Conservation (phyloP, 1,140 invertebrate species). For the Tyrophagus putrescentiae region DNA sequence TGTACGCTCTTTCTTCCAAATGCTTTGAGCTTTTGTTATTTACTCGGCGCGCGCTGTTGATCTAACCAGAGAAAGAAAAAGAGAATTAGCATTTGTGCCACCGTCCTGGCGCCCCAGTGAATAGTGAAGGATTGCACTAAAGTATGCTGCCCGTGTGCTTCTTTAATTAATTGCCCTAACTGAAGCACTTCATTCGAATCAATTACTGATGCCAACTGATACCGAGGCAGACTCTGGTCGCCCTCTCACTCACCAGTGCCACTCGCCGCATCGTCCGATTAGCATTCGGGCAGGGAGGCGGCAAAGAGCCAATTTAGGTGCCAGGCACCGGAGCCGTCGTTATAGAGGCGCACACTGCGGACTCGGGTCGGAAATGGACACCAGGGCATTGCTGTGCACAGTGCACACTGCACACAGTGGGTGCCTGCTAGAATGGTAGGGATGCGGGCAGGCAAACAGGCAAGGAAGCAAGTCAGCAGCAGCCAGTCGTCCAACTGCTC, state of each 20-base stretch:
- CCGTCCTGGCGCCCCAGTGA: not conserved
- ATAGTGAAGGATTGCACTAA: constrained; percentile 3
- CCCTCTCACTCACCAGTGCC: not conserved
- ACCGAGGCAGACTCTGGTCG: too few relatives aligned
- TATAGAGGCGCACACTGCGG: constrained; percentile 12
- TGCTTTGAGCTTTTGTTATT: too few relatives aligned
- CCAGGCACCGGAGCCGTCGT: not conserved
- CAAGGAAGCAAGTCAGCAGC: not conserved
- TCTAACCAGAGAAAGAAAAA: too few relatives aligned
- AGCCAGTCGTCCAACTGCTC: not conserved
- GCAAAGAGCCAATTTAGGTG: not conserved
- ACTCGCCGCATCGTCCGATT: constrained; percentile 4
- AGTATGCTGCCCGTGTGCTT: too few relatives aligned
- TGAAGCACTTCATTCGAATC: too few relatives aligned
- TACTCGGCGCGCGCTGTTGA: constrained; percentile 8
- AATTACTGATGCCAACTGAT: constrained; percentile 10
- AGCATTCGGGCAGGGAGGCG: not conserved
- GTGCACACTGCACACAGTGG: not conserved
- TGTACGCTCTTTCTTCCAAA: too few relatives aligned
- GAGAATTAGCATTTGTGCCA: constrained; percentile 3
- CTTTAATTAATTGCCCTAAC: constrained; percentile 16
- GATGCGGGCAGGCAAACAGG: not conserved
- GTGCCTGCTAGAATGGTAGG: not conserved
- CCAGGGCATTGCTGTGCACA: not conserved
- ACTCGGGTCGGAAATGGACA: not conserved